A percentile compares a stretch with the other conserved stretches of the same genome.
phyloP scores from a whole-genome alignment of 1,140 invertebrate genomes.

The Hestina assimilis region DNA sequence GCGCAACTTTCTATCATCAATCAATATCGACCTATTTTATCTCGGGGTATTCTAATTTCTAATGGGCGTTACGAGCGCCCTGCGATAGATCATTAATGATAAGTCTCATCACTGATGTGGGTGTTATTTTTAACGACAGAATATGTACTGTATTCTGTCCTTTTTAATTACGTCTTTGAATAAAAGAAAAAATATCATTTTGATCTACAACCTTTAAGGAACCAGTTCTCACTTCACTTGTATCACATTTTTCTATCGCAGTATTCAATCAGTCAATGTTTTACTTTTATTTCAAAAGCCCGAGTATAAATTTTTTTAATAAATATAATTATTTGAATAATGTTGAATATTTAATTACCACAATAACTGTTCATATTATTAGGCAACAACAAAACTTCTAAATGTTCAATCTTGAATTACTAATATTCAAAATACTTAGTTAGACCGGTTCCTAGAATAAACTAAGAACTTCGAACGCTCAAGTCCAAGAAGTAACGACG shows the following conservation, averaged over 20 bases:
- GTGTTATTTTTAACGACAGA: neutral
- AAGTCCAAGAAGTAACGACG: constrained; percentile 17
- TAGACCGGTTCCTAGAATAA: constrained; percentile 1
- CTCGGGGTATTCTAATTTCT: neutral
- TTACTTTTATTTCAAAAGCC: too few species aligned
- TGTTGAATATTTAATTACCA: too few species aligned
- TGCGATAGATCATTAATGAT: neutral
- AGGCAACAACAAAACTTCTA: too few species aligned
- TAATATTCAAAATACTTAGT: neutral
- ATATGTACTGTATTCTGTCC: neutral
- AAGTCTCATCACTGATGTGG: neutral
- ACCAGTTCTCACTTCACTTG: too few species aligned
- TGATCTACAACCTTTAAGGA: too few species aligned
- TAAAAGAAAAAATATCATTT: too few species aligned
- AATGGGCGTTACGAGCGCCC: neutral
- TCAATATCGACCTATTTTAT: constrained; percentile 9
- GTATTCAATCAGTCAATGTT: too few species aligned
- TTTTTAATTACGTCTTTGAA: neutral
- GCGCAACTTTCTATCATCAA: constrained; percentile 3
- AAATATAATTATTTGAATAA: too few species aligned
- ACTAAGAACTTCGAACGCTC: neutral
- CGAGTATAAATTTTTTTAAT: too few species aligned
- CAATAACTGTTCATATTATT: too few species aligned
- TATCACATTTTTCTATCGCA: too few species aligned
- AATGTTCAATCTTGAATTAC: too few species aligned